Base-by-base conservation (phyloP, 2,113 vertebrate species). In the Thryonomys swinderianus region DNA sequence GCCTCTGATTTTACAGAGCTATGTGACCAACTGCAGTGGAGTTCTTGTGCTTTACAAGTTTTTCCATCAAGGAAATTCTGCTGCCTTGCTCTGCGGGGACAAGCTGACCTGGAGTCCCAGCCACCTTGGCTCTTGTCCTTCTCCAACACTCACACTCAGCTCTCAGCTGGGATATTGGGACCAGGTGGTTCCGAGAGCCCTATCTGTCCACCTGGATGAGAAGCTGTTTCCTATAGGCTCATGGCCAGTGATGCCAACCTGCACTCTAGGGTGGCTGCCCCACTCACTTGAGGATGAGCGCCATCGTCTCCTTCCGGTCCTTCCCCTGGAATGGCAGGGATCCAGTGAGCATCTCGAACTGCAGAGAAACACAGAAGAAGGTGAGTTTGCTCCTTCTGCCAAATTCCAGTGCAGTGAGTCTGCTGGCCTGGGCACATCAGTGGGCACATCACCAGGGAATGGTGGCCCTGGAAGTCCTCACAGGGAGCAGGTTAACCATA, bases 311-410 rank as follows among this genome's bases (percentile, higher is more conserved):
- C 97, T 99, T 99, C 45, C 99, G 98, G 98, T 99, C 99, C 98
- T 99, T 99, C 88, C 99, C 99, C 97, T 99, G 99, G 98, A 99
- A 99, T 0, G 99, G 99, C 96, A 99, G 98, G 0, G 99, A 99
- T 71, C 99, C 99, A 0, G 99, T 99, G 98, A 99, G 98, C 99
- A 99, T 99, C 98, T 99, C 99, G 96, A 99, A 99, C 99, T 99
- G 98, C 48, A 97, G 96, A 94, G 74, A 4, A 95, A 97, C 7
- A 97, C 59, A 40, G 93, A 86, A 76, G 74, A 51, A 0, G 2
- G 11, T 81, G 82, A 96, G 92, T 55, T 17, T 2, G 11, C 30
- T 66, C 1, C 17, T 21, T 53, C 51, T 12, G 1, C 37, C 20
- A 3, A 53, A 13, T 9, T 40, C 13, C 17, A 2, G 1, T 0